A percentile compares a stretch with the other conserved stretches of the same genome.
Conservation (phyloP, 2,797 vertebrate species). For the Crocodylus rhombifer region DNA sequence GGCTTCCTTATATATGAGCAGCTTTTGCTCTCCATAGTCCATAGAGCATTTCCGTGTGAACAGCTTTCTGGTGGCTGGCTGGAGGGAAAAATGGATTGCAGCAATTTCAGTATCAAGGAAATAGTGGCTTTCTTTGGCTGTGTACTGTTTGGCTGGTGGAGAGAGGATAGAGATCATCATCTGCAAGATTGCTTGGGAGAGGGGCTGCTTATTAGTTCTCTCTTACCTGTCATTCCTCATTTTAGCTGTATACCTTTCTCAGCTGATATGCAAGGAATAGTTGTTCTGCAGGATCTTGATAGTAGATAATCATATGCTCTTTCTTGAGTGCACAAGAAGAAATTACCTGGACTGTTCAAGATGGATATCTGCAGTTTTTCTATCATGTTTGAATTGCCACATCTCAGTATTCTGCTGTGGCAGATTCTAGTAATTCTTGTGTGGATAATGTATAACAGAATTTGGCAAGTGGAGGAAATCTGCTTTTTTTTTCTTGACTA, state of each 20-base stretch:
- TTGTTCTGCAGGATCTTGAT: neutral
- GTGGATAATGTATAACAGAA: neutral
- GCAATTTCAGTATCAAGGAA: neutral
- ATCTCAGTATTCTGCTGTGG: neutral
- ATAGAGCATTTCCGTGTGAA: neutral
- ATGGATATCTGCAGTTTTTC: neutral
- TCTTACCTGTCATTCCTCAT: slow-evolving; percentile 28
- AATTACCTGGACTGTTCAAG: neutral
- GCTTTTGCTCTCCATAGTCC: neutral
- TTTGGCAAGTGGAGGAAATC: neutral
- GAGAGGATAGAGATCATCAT: neutral
- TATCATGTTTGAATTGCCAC: neutral
- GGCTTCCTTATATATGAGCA: neutral
- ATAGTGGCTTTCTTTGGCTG: neutral
- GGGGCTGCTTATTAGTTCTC: neutral
- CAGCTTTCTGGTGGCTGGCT: neutral
- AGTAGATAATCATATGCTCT: neutral
- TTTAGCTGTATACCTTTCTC: neutral
- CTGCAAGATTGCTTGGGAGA: neutral
- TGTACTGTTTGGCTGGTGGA: neutral
- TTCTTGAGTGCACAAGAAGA: neutral
- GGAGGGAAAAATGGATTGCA: neutral
- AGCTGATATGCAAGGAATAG: slow-evolving; percentile 29
- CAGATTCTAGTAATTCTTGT: fast-evolving
- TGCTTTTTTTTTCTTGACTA: neutral